Evolutionary conservation across 2,888 invertebrate genomes (phyloP).

Genomic region (Elysia crispata): DNA sequence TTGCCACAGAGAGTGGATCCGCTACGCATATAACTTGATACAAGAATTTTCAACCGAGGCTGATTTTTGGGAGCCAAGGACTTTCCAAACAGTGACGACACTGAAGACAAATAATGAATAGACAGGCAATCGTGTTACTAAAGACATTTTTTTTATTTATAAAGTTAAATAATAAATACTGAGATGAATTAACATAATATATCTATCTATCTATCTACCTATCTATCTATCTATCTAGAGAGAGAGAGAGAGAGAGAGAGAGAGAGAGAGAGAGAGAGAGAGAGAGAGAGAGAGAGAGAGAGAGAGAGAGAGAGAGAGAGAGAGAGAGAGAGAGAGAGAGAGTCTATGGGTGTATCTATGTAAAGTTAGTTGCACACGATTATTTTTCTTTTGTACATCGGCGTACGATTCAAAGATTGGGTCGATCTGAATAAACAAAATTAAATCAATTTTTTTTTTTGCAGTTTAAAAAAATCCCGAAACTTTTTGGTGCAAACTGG

Average conservation of each 20-base stretch:
- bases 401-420: too few relatives aligned
- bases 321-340: not conserved
- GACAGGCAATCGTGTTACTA: too few relatives aligned
- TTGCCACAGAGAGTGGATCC: constrained; percentile 47
- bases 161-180: too few relatives aligned
- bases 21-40: constrained; percentile 46
- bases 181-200: too few relatives aligned
- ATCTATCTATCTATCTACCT: too few relatives aligned
- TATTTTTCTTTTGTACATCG: too few relatives aligned
- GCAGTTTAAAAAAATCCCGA: not conserved
- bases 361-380: too few relatives aligned
- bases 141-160: too few relatives aligned
- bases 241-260: constrained; percentile 14
- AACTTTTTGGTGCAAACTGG: not conserved
- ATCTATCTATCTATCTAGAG: too few relatives aligned
- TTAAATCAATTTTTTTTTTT: not conserved
- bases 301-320: constrained; percentile 35
- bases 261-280: constrained; percentile 29
- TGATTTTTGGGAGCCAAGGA: not conserved
- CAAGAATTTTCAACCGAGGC: constrained; percentile 21
- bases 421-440: too few relatives aligned
- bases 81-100: not conserved
- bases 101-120: not conserved
- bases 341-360: too few relatives aligned
- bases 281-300: constrained; percentile 41